A percentile compares a stretch with the other conserved stretches of the same genome.
Evolutionary conservation across 2,888 invertebrate species (phyloP).

Genomic region (Acleris holmiana): DNA sequence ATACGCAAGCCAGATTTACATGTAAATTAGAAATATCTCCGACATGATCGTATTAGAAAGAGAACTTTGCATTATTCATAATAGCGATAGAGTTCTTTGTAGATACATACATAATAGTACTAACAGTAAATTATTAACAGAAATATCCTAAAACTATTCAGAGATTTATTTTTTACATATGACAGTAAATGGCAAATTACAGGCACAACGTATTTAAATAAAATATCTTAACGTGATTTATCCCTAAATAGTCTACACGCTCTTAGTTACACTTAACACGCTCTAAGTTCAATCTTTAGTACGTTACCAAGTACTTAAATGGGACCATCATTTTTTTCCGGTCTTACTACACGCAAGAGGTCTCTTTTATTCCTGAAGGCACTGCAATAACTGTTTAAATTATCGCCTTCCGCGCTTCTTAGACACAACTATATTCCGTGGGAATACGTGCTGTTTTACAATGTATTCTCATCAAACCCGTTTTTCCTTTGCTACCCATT

Average conservation of each 20-base stretch:
- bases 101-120: no score
- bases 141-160: no score
- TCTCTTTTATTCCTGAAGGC: conserved; percentile 26
- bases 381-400: conserved; percentile 33
- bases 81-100: neutral
- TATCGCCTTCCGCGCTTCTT: conserved; percentile 8
- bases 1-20: conserved; percentile 24
- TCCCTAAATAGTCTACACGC: no score
- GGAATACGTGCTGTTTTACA: conserved; percentile 13
- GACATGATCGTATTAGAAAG: conserved; percentile 7
- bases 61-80: neutral
- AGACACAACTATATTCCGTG: neutral
- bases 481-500: conserved; percentile 28
- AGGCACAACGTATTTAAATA: no score
- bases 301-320: neutral
- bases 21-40: conserved; percentile 21
- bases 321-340: conserved; percentile 17
- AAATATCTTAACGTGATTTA: no score
- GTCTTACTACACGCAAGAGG: neutral
- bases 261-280: no score
- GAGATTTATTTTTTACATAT: no score
- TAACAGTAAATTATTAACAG: no score
- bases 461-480: conserved; percentile 13
- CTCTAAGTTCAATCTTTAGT: no score
- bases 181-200: no score